A percentile compares a stretch with the other conserved stretches of the same genome.
Conservation (phyloP, 2,888 invertebrate genomes). For the Drosophila prolongata region DNA sequence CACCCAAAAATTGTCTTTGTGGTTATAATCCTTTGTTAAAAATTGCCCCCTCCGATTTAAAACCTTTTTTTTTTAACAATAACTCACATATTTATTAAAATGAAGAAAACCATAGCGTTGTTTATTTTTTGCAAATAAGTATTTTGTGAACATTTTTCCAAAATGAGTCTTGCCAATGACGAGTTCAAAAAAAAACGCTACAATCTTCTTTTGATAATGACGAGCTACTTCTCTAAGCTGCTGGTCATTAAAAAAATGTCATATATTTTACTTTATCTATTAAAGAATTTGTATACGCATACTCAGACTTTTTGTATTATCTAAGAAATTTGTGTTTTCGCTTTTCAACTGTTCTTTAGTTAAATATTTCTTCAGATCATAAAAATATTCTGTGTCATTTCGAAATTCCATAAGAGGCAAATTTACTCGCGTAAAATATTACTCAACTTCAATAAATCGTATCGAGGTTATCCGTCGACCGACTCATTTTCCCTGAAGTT, state of each 20-base stretch:
- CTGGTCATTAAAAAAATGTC: neutral
- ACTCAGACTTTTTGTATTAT: too few species aligned
- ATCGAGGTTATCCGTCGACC: constrained; percentile 9
- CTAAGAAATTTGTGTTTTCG: too few species aligned
- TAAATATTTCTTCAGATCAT: too few species aligned
- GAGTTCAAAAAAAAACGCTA: neutral
- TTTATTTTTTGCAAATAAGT: neutral
- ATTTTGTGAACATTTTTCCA: neutral
- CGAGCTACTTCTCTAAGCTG: neutral
- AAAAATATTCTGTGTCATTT: neutral
- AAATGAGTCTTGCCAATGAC: neutral
- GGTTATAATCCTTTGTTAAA: neutral
- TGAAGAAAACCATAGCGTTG: neutral
- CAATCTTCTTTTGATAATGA: neutral
- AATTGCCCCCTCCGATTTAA: neutral
- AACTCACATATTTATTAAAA: neutral
- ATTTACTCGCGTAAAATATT: neutral
- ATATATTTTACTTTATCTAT: neutral
- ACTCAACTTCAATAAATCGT: constrained; percentile 1
- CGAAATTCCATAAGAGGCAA: too few species aligned
- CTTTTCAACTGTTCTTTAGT: too few species aligned
- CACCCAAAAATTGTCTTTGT: neutral
- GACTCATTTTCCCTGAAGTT: constrained; percentile 19
- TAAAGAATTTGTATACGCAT: neutral
- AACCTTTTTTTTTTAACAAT: neutral